phyloP scores from a whole-genome alignment of 2,797 vertebrate species.

The Sebastiscus tertius region DNA sequence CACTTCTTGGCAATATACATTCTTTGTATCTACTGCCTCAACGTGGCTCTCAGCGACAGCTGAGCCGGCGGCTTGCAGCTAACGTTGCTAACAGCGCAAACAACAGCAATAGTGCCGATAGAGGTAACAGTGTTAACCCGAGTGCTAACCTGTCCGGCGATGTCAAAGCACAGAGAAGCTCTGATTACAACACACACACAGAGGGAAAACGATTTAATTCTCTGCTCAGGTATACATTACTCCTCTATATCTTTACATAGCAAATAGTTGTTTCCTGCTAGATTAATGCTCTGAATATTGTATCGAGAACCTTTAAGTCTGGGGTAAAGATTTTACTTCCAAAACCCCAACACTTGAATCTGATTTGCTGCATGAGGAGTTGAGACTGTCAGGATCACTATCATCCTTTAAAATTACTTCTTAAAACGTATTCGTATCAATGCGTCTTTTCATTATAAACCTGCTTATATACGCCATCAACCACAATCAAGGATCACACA shows the following conservation, averaged over 20 bases:
- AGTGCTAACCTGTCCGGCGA: rapidly evolving
- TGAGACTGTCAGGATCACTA: background rate
- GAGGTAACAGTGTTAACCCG: too few species aligned
- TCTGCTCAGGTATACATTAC: background rate
- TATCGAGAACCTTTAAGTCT: background rate
- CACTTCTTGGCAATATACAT: too few species aligned
- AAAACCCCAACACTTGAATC: background rate
- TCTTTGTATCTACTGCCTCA: too few species aligned
- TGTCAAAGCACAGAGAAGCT: background rate
- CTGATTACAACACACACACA: background rate
- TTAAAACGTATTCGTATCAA: background rate
- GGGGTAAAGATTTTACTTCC: background rate
- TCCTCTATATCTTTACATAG: background rate
- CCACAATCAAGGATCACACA: conserved; percentile 20
- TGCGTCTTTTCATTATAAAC: background rate
- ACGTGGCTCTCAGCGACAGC: too few species aligned
- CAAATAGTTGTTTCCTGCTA: background rate
- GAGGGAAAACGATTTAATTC: background rate
- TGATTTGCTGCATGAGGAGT: background rate
- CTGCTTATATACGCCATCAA: background rate
- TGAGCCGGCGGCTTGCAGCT: too few species aligned
- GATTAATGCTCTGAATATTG: background rate
- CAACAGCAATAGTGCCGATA: background rate
- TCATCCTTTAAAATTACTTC: background rate
- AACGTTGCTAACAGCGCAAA: background rate